A percentile compares a stretch with the other conserved stretches of the same genome.
Evolutionary conservation across 92 coral and sea anemone genomes (phyloP).

Genomic region (Chrysogorgia sp.): DNA sequence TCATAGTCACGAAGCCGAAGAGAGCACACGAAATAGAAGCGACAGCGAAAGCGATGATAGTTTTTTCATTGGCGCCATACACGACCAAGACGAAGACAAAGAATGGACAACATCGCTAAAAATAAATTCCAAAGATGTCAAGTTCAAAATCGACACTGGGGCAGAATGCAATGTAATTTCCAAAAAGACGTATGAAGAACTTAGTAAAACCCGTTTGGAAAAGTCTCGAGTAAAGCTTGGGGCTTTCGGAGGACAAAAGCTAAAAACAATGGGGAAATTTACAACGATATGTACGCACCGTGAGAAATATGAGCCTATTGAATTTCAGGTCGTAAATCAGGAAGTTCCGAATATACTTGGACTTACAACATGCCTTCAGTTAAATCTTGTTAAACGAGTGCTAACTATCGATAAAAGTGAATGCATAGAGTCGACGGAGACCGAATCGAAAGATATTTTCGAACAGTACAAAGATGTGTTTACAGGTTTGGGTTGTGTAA

Average conservation of each 20-base stretch:
- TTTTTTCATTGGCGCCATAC: too few species aligned
- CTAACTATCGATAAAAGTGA: constrained; percentile 5
- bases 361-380: too few species aligned
- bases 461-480: constrained; percentile 17
- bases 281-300: constrained; percentile 4
- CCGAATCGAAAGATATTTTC: too few species aligned
- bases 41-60: too few species aligned
- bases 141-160: too few species aligned
- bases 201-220: constrained; percentile 6
- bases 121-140: too few species aligned
- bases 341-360: constrained; percentile 21
- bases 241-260: too few species aligned
- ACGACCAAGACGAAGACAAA: too few species aligned
- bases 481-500: constrained; percentile 4
- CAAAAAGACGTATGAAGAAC: neutral
- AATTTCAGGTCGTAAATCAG: constrained; percentile 19
- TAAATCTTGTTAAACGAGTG: constrained; percentile 25
- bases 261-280: constrained; percentile 22
- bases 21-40: too few species aligned
- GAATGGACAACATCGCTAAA: too few species aligned
- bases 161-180: constrained; percentile 22
- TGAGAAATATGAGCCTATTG: constrained; percentile 11
- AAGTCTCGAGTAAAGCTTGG: constrained; percentile 1
- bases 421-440: too few species aligned
- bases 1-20: too few species aligned